Evolutionary conservation across 2,797 vertebrate species (phyloP), one percentile per base, ranked within the genome.

Genomic region (Leuciscus waleckii): DNA sequence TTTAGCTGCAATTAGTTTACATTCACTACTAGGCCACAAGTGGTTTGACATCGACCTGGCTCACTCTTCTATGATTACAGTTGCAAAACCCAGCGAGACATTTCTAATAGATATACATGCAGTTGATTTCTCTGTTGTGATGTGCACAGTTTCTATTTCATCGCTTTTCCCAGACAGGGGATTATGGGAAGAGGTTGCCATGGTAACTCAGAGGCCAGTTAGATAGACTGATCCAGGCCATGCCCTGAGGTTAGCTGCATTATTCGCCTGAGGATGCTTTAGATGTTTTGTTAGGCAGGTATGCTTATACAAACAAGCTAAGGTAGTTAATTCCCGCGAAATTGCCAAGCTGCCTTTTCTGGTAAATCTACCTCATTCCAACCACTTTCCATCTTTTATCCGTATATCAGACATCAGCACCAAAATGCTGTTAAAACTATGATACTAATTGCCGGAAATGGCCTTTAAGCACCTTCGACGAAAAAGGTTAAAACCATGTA

Each of bases 181-280:
- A 82, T 86, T n/a, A 87, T 76, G 88, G 81, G 58, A 81, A 49
- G 16, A 11, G 4, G 88, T 84, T 83, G 43, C 79, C 65, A 93
- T 92, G 90, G 92, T 90, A 92, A 92, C 90, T 74, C 73, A 4
- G 23, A 39, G 68, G 11, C 65, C 61, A 63, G 37, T 83, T 41
- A 63, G 39, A 19, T 78, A 41, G 21, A 41, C 14, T 26, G 54
- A 78, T 16, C 26, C 65, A n/a, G 74, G 71, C 14, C 9, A n/a
- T 73, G 69, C 10, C 14, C 87, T 80, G 81, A 58, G 80, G 85
- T 90, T 86, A 89, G 49, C 80, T 86, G 41, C 67, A 89, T 82
- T 90, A 90, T 88, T 90, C 74, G 56, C 77, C 65, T 73, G 51
- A 58, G 63, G 37, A 70, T 23, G 82, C 16, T 54, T 75, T 89